These are phyloP conservation scores for Ectemnius continuus DNA, from an alignment of 2,888 invertebrate genomes.

Conservation along the genomic window DNA sequence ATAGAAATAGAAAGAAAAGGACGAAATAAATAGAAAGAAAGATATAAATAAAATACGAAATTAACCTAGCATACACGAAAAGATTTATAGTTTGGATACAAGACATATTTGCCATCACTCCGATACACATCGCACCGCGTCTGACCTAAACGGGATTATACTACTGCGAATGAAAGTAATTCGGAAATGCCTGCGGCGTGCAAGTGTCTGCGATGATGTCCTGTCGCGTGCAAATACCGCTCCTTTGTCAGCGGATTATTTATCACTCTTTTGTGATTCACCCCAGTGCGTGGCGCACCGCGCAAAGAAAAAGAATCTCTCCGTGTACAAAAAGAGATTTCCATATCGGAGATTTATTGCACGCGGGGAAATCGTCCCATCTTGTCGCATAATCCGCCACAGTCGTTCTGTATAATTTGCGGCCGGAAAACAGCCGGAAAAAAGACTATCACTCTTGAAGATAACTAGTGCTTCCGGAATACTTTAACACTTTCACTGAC, in stretches of 20 bases:
- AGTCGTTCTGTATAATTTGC: background rate
- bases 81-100: background rate
- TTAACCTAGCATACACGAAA: background rate
- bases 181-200: background rate
- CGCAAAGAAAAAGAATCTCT: background rate
- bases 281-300: background rate
- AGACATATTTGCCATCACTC: background rate
- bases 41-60: background rate
- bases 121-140: background rate
- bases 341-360: slow-evolving; percentile 7
- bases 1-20: background rate
- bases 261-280: slow-evolving; percentile 10
- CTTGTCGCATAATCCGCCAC: slow-evolving; percentile 1
- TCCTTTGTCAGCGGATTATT: slow-evolving; percentile 10
- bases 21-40: background rate
- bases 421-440: background rate
- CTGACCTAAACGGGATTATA: background rate
- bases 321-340: slow-evolving; percentile 6
- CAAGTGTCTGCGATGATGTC: too few relatives aligned
- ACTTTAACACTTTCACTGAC: background rate
- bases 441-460: too few relatives aligned
- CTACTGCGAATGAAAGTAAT: slow-evolving; percentile 2
- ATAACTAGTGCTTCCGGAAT: background rate
- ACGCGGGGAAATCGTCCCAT: background rate
- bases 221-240: background rate